phyloP scores from a whole-genome alignment of 2,888 invertebrate genomes.

The Eledona agricola region DNA sequence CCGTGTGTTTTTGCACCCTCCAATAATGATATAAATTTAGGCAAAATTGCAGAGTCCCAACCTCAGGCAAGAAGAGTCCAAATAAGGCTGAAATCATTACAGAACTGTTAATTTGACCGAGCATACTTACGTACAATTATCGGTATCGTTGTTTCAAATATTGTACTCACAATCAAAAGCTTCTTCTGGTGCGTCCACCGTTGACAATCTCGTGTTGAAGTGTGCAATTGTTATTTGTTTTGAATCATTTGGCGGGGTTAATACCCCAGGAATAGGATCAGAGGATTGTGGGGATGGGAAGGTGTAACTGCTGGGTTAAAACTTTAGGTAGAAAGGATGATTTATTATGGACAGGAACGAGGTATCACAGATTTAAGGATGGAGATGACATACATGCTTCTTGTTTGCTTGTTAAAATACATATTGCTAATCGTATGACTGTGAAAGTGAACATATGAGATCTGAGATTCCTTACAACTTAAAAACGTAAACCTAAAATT shows the following conservation, averaged over 20 bases:
- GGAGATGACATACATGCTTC: constrained; percentile 45
- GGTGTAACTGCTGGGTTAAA: constrained; percentile 8
- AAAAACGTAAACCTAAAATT: constrained; percentile 46
- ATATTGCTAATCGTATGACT: constrained; percentile 47
- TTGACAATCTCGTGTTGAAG: neutral
- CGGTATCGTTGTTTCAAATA: too few species aligned
- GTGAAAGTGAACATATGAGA: constrained; percentile 53
- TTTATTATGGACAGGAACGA: constrained; percentile 34
- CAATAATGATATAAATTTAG: too few species aligned
- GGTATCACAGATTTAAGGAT: constrained; percentile 56
- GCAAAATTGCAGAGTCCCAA: too few species aligned
- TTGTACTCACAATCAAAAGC: too few species aligned
- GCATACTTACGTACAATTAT: too few species aligned
- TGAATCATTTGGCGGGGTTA: constrained; percentile 23
- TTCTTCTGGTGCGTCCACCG: too few species aligned
- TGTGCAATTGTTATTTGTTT: constrained; percentile 14
- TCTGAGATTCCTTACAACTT: constrained; percentile 51
- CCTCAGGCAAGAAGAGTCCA: too few species aligned
- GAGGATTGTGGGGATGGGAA: constrained; percentile 4
- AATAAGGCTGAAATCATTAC: too few species aligned
- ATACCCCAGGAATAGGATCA: constrained; percentile 24
- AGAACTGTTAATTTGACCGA: too few species aligned
- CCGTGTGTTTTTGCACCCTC: too few species aligned
- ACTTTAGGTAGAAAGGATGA: constrained; percentile 11
- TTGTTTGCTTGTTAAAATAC: constrained; percentile 39